A percentile compares a stretch with the other conserved stretches of the same genome.
phyloP scores from a whole-genome alignment of 1,140 invertebrate genomes.

The Neodiprion fabricii region DNA sequence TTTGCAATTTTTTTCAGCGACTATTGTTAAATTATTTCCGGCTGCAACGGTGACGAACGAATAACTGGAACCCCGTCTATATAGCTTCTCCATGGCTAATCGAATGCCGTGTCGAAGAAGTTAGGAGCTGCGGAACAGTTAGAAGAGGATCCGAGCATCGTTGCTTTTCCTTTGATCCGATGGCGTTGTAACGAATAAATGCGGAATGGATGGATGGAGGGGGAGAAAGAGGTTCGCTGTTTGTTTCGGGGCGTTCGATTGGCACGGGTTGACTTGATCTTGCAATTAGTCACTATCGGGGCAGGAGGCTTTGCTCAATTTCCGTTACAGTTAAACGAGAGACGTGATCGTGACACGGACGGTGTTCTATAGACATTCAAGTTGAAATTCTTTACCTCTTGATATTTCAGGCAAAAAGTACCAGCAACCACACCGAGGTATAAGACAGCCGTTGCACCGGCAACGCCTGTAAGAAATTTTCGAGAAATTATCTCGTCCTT shows the following conservation, averaged over 20 bases:
- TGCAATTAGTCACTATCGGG: background rate
- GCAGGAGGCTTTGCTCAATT: background rate
- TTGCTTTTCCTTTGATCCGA: background rate
- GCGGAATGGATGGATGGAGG: background rate
- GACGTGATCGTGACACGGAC: constrained; percentile 11
- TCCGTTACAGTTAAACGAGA: constrained; percentile 1
- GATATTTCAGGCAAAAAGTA: constrained; percentile 6
- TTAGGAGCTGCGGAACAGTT: background rate
- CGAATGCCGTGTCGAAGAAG: no score
- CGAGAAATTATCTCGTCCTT: background rate
- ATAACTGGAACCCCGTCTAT: no score
- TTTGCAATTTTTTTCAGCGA: no score
- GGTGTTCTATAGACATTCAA: background rate
- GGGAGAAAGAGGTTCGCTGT: background rate
- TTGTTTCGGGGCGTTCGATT: constrained; percentile 7
- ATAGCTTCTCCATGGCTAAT: no score
- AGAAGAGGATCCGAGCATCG: background rate
- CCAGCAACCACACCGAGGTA: background rate
- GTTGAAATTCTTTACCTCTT: constrained; percentile 1
- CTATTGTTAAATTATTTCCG: no score
- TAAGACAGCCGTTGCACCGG: background rate
- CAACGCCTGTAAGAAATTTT: background rate
- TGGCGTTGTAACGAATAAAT: background rate
- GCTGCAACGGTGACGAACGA: no score
- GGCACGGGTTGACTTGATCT: constrained; percentile 6